phyloP scores from a whole-genome alignment of 2,113 vertebrate genomes.

The Potamarius usumacintae region DNA sequence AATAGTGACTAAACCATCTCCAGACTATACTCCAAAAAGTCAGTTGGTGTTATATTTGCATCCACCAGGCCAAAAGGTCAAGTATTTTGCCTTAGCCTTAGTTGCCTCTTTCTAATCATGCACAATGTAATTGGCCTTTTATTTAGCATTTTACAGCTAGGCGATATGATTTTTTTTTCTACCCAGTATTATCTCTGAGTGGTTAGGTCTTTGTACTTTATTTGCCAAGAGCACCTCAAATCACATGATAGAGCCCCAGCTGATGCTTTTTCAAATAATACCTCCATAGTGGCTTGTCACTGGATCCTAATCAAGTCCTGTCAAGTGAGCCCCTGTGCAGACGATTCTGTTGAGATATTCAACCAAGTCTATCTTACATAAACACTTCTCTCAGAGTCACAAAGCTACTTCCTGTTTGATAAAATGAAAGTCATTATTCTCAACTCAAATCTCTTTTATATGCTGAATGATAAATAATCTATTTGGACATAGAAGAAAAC shows the following conservation, averaged over 20 bases:
- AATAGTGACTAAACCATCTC: neutral
- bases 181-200: neutral
- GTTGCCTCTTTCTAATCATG: neutral
- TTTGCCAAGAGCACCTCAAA: conserved; percentile 8
- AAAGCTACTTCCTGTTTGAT: conserved; percentile 33
- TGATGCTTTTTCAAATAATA: conserved; percentile 26
- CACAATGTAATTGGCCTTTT: neutral
- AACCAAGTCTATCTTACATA: conserved; percentile 28
- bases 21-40: neutral
- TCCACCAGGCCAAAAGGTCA: neutral
- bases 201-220: neutral
- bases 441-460: conserved; percentile 16
- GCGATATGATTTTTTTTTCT: neutral
- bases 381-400: conserved; percentile 14
- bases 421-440: conserved; percentile 32
- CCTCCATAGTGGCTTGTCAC: neutral
- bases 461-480: conserved; percentile 1
- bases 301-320: conserved; percentile 23
- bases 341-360: conserved; percentile 7
- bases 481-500: neutral
- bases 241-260: neutral
- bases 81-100: neutral
- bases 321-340: conserved; percentile 12
- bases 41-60: neutral
- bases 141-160: neutral